Evolutionary conservation across 2,888 invertebrate species (phyloP), one percentile per base, ranked within the genome.

Genomic region (Drosophila meridionalis): DNA sequence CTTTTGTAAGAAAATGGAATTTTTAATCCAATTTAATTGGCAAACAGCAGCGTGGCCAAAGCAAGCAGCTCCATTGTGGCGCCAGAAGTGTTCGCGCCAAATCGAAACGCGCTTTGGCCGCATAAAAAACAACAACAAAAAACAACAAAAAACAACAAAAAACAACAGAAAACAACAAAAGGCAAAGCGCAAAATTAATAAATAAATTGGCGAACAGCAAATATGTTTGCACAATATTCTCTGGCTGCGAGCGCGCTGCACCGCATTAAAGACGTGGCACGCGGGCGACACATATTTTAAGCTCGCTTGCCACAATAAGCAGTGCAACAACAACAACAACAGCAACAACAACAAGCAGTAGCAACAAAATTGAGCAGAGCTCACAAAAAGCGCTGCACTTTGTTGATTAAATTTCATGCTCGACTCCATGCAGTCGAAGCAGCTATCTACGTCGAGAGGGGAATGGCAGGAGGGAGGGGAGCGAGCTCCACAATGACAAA

Each of bases 11-110:
- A 76, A 89, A 90, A 90, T 89, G 80, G 91, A 88, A 90, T 89
- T 90, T 88, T 89, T 89, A 89, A 90, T 89, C 84, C 83, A 80
- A 76, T 78, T 83, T 88, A 90, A 89, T 89, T 90, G 88, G 82
- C 80, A 76, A 60, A 38, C 60, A 70, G 45, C 59, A 28, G 38
- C 47, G 52, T 64, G 66, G 55, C 38, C 50, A 58, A 62, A 71
- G 50, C 71, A 65, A 71, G 69, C 74, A 67, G 69, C 78, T 57
- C 30, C 52, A 64, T 53, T 68, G 57, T 69, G 72, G 82, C 73
- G 69, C 74, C 66, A 67, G 38, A 47, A 64, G 40, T 40, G 59
- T 36, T 60, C 30, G 67, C 62, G 56, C 57, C 63, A 67, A 69
- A 68, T 78, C 48, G 62, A 65, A 68, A 59, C 47, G 56, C 45